A percentile compares a stretch with the other conserved stretches of the same genome.
phyloP scores from a whole-genome alignment of 1,140 invertebrate genomes.

The Laupala kohalensis region DNA sequence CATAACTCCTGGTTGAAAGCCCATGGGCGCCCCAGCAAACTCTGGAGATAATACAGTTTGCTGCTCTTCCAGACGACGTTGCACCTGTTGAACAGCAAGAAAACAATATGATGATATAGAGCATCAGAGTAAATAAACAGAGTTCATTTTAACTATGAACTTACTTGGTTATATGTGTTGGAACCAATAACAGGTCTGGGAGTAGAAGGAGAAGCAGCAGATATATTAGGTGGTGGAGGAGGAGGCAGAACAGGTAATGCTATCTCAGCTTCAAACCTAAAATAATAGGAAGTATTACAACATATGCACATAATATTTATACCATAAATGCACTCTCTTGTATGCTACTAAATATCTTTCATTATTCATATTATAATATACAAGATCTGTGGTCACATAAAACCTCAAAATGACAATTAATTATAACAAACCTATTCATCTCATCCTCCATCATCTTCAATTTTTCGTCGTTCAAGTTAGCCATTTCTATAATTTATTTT shows the following conservation, averaged over 20 bases:
- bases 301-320: too few relatives aligned
- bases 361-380: too few relatives aligned
- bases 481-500: too few relatives aligned
- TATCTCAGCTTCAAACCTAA: slow-evolving; percentile 76
- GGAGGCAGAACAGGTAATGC: slow-evolving; percentile 41
- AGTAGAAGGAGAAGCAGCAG: neutral
- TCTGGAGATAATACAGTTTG: slow-evolving; percentile 22
- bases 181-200: slow-evolving; percentile 46
- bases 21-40: neutral
- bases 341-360: too few relatives aligned
- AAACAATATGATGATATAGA: neutral
- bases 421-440: neutral
- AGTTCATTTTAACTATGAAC: neutral
- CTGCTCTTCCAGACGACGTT: slow-evolving; percentile 44
- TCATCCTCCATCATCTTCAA: neutral
- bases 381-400: too few relatives aligned
- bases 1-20: neutral
- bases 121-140: neutral
- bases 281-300: slow-evolving; percentile 4
- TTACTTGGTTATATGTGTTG: slow-evolving; percentile 45
- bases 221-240: slow-evolving; percentile 26
- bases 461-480: neutral
- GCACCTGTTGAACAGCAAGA: slow-evolving; percentile 22
- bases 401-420: too few relatives aligned
- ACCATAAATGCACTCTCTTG: too few relatives aligned